Conservation (phyloP, 2,113 vertebrate genomes). For the Boulengeromyrus knoepffleri region DNA sequence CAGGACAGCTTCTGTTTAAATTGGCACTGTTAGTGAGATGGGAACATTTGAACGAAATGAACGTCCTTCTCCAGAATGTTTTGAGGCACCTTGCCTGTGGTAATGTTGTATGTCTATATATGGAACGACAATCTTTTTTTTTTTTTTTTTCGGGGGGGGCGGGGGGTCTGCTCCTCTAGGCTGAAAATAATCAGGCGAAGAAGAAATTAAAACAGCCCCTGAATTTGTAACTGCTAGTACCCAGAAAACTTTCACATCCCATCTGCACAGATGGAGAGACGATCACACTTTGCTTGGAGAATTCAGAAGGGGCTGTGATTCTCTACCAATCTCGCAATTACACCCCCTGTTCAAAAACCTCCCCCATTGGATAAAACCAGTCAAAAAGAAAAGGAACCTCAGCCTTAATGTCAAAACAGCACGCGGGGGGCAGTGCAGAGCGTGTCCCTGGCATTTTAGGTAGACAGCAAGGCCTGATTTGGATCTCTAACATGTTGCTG, state of each 20-base stretch:
- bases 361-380: not conserved
- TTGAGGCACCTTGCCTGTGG: not conserved
- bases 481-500: not conserved
- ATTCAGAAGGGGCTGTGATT: not conserved
- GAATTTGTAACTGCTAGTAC: not conserved
- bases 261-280: not conserved
- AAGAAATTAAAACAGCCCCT: not conserved
- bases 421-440: not conserved
- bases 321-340: not conserved
- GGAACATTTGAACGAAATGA: not conserved
- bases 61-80: not conserved
- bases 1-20: not conserved
- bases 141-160: too few relatives aligned
- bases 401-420: not conserved
- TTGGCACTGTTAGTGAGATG: not conserved
- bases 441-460: not conserved
- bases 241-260: not conserved
- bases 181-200: not conserved
- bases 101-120: not conserved
- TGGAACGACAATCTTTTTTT: not conserved
- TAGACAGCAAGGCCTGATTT: not conserved
- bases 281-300: not conserved
- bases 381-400: not conserved
- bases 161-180: not conserved
- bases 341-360: not conserved